Evolutionary conservation across 2,888 invertebrate species (phyloP), one percentile per base, ranked within the genome.

Genomic region (Ennomos quercinarius): DNA sequence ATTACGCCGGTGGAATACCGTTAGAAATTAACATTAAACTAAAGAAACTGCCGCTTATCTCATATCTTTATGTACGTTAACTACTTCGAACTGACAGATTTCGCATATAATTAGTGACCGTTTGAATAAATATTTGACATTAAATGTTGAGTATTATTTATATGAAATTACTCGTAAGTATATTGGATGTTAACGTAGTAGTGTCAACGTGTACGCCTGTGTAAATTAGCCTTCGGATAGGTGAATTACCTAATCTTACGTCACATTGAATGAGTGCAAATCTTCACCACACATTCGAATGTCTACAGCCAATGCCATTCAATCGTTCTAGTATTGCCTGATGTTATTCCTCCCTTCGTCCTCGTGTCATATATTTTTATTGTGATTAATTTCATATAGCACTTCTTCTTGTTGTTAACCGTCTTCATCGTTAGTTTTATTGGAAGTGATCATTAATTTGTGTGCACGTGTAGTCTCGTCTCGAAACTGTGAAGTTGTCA

Each of bases 31-130:
- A 73, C 67, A 63, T 72, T 66, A 73, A 72, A 73, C 72, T 68
- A 68, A 66, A 66, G 71, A 75, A 77, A 70, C 68, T 67, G 66
- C 75, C 68, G 68, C 71, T 73, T 76, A 76, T 76, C 71, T 74
- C 60, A 60, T 65, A 73, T 76, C 70, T 72, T 72, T 67, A 70
- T 68, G 60, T 68, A 60, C 41, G 65, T 48, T 65, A 55, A 64
- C 57, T 74, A 61, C 64, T 64, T 56, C 34, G 12, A 65, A 60
- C 66, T 61, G 73, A 61, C 66, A 67, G 67, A 70, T 73, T 73
- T 75, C 71, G 67, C 73, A 70, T 74, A 66, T 67, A 68, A 72
- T 72, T 74, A 72, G 58, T 68, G 49, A 56, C 61, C 51, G 63
- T 58, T 56, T 63, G 58, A 67, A 71, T 67, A 71, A 74, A 72